A percentile compares a stretch with the other conserved stretches of the same genome.
These are phyloP conservation scores for Palloptera scutellata DNA, from an alignment of 2,888 invertebrate genomes.

Conservation along the genomic window DNA sequence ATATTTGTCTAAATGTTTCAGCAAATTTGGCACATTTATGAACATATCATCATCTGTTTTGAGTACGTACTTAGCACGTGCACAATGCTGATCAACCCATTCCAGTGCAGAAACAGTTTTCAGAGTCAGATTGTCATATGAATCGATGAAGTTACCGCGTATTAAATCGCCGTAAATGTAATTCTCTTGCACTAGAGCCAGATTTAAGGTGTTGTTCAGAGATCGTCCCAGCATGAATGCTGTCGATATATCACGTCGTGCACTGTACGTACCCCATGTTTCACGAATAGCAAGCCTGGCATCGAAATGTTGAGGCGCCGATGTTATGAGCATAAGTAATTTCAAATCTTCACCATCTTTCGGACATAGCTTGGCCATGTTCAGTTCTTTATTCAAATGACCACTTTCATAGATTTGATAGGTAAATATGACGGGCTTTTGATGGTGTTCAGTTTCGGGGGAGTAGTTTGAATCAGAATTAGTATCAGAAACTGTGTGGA, in stretches of 20 bases:
- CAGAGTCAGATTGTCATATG: conserved; percentile 82
- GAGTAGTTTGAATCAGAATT: too few relatives aligned
- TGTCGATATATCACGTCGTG: conserved; percentile 67
- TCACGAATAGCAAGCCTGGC: conserved; percentile 80
- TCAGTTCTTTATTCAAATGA: conserved; percentile 70
- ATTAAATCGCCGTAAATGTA: conserved; percentile 80
- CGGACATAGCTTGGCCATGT: conserved; percentile 70
- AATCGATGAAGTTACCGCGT: conserved; percentile 77
- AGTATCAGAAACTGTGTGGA: too few relatives aligned
- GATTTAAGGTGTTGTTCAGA: conserved; percentile 64
- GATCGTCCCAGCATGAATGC: conserved; percentile 71
- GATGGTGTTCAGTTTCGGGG: too few relatives aligned
- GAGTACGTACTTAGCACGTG: conserved; percentile 74
- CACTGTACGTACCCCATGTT: conserved; percentile 81
- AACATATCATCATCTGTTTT: conserved; percentile 93
- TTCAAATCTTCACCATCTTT: conserved; percentile 71
- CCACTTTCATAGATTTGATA: conserved; percentile 77
- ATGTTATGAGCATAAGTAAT: conserved; percentile 70
- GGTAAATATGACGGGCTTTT: too few relatives aligned
- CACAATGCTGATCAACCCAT: conserved; percentile 82
- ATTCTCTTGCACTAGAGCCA: conserved; percentile 71
- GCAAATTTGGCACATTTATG: conserved; percentile 79
- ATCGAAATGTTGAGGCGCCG: conserved; percentile 75
- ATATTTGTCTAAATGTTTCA: conserved; percentile 72
- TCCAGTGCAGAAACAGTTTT: conserved; percentile 85